Evolutionary conservation across 2,113 vertebrate genomes (phyloP).

Genomic region (Cariama cristata): DNA sequence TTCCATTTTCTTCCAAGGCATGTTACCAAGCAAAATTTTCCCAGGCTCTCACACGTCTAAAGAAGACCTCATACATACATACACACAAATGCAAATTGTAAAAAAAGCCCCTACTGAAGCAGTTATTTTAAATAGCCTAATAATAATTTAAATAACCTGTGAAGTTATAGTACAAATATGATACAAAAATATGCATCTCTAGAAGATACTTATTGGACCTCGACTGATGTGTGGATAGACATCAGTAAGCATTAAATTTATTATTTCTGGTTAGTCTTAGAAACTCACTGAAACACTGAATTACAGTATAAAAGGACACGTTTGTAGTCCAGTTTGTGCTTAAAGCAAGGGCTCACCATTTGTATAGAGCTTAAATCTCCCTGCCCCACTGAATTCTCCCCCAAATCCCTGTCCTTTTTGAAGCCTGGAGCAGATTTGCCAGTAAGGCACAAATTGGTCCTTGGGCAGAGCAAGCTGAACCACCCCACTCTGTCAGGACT

Average conservation of each 20-base stretch:
- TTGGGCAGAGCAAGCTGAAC: neutral
- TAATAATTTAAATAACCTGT: neutral
- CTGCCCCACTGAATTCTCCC: neutral
- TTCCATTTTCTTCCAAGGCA: neutral
- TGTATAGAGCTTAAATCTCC: neutral
- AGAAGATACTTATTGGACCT: neutral
- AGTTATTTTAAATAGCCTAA: neutral
- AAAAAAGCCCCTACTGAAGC: neutral
- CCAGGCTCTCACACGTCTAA: neutral
- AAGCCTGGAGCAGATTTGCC: neutral
- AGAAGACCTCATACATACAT: neutral
- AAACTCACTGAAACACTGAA: neutral
- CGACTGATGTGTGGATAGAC: neutral
- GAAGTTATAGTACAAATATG: neutral
- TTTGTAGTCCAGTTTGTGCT: neutral
- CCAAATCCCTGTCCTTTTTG: neutral
- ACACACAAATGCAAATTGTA: neutral
- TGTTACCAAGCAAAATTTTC: neutral
- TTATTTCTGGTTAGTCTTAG: neutral
- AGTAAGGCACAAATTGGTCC: neutral
- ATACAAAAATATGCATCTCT: neutral
- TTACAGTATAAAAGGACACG: neutral
- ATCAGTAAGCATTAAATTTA: neutral
- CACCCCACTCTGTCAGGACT: rapidly evolving
- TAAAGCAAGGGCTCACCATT: neutral